A percentile compares a stretch with the other conserved stretches of the same genome.
phyloP scores from a whole-genome alignment of 2,888 invertebrate genomes.

The Protonemura montana region DNA sequence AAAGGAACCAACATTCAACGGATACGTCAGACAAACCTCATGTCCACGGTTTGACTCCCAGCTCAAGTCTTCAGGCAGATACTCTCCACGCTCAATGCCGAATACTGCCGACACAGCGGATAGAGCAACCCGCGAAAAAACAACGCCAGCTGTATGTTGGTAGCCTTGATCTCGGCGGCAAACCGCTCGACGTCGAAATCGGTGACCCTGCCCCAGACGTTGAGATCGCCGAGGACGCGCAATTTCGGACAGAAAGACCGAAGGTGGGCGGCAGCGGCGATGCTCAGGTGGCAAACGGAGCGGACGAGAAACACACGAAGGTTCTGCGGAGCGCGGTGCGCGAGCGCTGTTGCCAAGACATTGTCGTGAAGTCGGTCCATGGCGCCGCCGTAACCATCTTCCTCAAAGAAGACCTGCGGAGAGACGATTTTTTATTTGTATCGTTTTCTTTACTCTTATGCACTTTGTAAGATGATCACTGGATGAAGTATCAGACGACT shows the following conservation, averaged over 20 bases:
- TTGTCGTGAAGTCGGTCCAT: constrained; percentile 46
- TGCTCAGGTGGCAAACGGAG: constrained; percentile 45
- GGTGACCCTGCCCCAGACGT: constrained; percentile 42
- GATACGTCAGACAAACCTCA: background rate
- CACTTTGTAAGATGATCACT: too few relatives aligned
- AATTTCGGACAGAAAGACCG: constrained; percentile 45
- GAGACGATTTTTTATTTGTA: too few relatives aligned
- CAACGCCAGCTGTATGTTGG: constrained; percentile 45
- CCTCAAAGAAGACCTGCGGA: constrained; percentile 46
- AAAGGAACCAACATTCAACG: too few relatives aligned
- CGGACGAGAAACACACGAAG: constrained; percentile 46
- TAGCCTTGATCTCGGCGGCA: constrained; percentile 41
- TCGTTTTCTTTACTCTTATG: too few relatives aligned
- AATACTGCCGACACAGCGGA: constrained; percentile 36
- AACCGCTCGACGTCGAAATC: constrained; percentile 44
- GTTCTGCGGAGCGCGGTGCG: constrained; percentile 40
- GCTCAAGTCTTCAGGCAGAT: background rate
- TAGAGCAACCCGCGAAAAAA: constrained; percentile 43
- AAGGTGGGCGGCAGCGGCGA: constrained; percentile 42
- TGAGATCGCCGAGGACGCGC: constrained; percentile 46
- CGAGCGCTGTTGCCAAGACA: constrained; percentile 39
- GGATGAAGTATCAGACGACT: too few relatives aligned
- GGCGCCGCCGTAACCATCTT: constrained; percentile 44
- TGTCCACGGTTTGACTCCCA: background rate
- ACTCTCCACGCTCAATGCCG: background rate